Evolutionary conservation across 1,140 invertebrate genomes (phyloP).

Genomic region (Galendromus occidentalis): DNA sequence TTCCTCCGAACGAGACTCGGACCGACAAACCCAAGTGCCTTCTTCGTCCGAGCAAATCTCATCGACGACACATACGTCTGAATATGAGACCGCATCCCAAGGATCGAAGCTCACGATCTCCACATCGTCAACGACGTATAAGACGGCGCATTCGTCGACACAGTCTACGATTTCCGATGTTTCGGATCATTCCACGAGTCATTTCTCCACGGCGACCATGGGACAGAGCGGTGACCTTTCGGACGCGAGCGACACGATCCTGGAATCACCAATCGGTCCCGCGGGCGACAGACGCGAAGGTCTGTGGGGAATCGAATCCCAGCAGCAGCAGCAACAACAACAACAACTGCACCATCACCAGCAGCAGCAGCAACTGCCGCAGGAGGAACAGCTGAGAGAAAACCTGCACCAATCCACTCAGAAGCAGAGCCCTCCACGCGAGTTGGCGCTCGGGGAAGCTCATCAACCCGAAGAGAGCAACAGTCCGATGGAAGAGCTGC

Average conservation of each 20-base stretch:
- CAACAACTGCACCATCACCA: no score
- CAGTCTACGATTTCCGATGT: slow-evolving; percentile 1
- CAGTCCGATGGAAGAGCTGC: slow-evolving; percentile 5
- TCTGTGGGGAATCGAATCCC: neutral
- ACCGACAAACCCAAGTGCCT: neutral
- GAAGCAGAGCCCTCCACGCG: neutral
- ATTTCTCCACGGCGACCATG: slow-evolving; percentile 2
- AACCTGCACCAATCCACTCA: no score
- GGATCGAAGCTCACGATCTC: slow-evolving; percentile 6
- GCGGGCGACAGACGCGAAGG: neutral
- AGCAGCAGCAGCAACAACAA: neutral
- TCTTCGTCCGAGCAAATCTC: slow-evolving; percentile 5
- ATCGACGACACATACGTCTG: slow-evolving; percentile 1
- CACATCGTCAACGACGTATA: neutral
- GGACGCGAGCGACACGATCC: slow-evolving; percentile 6
- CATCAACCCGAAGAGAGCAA: neutral
- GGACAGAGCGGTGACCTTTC: neutral
- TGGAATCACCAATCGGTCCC: slow-evolving; percentile 2
- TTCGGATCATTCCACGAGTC: neutral
- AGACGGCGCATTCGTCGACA: neutral
- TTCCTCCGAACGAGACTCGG: neutral
- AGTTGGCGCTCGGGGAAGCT: neutral
- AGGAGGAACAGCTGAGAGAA: no score
- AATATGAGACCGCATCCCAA: neutral
- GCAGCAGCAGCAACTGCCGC: neutral